These are phyloP conservation scores for Plemyria rubiginata DNA, from an alignment of 2,888 invertebrate genomes.

Conservation along the genomic window DNA sequence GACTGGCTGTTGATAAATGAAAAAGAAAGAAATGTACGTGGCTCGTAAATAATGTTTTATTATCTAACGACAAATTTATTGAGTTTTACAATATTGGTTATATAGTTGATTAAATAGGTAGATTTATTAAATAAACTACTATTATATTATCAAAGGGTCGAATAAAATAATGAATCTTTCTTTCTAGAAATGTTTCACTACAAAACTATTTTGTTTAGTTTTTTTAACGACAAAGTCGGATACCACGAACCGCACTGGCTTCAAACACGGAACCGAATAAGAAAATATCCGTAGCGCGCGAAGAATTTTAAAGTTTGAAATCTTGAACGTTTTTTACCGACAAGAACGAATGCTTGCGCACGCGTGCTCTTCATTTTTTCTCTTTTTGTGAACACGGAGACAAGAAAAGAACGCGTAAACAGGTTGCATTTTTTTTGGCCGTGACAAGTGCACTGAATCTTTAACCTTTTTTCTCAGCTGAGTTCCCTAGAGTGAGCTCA, in stretches of 20 bases:
- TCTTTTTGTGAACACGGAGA: constrained; percentile 49
- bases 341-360: constrained; percentile 73
- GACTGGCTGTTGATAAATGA: not conserved
- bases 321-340: constrained; percentile 76
- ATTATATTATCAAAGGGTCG: too few species aligned
- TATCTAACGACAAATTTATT: too few species aligned
- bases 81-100: too few species aligned
- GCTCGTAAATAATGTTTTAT: too few species aligned
- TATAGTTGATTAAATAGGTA: too few species aligned
- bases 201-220: not conserved
- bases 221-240: constrained; percentile 38
- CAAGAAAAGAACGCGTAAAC: constrained; percentile 61
- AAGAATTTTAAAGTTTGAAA: constrained; percentile 65
- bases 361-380: constrained; percentile 63
- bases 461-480: constrained; percentile 40
- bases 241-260: constrained; percentile 25
- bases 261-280: constrained; percentile 36
- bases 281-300: constrained; percentile 68
- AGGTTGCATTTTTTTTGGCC: constrained; percentile 66
- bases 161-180: too few species aligned
- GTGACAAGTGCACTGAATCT: constrained; percentile 56
- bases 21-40: too few species aligned
- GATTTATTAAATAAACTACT: too few species aligned
- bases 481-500: constrained; percentile 23
- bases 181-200: not conserved